Percentiles rank a stretch among this genome's conserved stretches.
Conservation (phyloP, 2,113 vertebrate genomes). For the Crotophaga sulcirostris region DNA sequence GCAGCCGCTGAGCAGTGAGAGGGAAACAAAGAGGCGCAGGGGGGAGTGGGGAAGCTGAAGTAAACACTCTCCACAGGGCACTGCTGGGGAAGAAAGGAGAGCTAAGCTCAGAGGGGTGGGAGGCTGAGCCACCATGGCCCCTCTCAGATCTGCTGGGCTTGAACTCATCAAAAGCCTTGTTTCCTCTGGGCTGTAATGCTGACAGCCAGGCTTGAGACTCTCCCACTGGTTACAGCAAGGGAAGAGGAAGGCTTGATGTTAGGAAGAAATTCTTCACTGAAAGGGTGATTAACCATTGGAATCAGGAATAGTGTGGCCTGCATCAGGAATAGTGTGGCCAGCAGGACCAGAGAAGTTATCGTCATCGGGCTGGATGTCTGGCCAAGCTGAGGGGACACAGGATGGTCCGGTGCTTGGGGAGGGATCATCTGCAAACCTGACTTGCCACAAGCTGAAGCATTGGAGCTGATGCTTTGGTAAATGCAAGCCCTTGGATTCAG, state of each 20-base stretch:
- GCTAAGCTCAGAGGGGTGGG: not conserved
- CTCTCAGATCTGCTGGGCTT: not conserved
- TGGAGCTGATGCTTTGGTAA: accelerated
- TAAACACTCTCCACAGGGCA: not conserved
- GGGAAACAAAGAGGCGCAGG: not conserved
- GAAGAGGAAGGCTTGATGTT: not conserved
- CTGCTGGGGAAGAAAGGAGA: not conserved
- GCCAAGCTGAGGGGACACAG: not conserved
- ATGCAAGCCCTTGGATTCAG: not conserved
- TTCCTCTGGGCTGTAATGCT: not conserved
- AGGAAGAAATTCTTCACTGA: too few species aligned
- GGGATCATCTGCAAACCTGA: not conserved
- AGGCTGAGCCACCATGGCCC: not conserved
- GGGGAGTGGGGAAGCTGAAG: not conserved
- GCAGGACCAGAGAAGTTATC: too few species aligned
- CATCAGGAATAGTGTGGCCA: too few species aligned
- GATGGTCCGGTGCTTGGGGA: not conserved
- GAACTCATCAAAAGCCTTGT: not conserved
- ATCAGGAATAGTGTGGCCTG: too few species aligned
- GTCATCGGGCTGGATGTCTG: too few species aligned
- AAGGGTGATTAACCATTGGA: too few species aligned
- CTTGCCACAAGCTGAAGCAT: accelerated
- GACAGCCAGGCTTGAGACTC: accelerated
- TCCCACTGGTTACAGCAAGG: not conserved
- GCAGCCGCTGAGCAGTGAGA: not conserved